Percentiles rank a stretch among this genome's conserved stretches.
Evolutionary conservation across 2,113 vertebrate species (phyloP).

Genomic region (Spilogale gracilis): DNA sequence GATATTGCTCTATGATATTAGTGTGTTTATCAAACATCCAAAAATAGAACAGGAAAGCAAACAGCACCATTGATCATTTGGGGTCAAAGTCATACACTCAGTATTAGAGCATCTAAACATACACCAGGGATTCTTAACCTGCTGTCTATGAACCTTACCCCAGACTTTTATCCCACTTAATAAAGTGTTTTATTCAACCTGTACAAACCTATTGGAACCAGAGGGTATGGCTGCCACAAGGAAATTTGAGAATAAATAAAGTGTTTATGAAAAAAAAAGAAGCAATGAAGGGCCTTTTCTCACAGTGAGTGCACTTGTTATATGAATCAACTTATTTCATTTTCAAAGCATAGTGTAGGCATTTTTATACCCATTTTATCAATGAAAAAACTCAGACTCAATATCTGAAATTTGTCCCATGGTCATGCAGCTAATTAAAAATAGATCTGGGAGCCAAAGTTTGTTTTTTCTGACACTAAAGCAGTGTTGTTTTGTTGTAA

Average conservation of each 20-base stretch:
- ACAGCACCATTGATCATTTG: background rate
- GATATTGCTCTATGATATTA: conserved; percentile 42
- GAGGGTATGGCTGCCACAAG: background rate
- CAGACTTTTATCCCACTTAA: background rate
- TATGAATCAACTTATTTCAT: background rate
- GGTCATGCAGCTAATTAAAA: background rate
- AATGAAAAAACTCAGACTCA: background rate
- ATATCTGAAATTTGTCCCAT: background rate
- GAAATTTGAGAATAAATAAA: background rate
- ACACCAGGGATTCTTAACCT: background rate
- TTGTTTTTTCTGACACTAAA: background rate
- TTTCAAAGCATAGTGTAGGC: background rate
- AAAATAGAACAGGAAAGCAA: conserved; percentile 59
- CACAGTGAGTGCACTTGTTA: background rate
- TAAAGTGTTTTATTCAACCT: background rate
- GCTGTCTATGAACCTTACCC: background rate
- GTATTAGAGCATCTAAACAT: background rate
- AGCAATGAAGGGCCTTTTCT: background rate
- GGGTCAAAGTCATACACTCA: background rate
- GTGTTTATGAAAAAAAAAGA: background rate
- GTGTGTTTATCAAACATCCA: conserved; percentile 22
- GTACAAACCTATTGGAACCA: background rate
- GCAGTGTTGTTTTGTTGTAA: background rate
- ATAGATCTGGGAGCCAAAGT: background rate
- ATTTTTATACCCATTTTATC: conserved; percentile 22